These are phyloP conservation scores for Helicoverpa zea DNA, from an alignment of 1,140 invertebrate genomes.

Conservation along the genomic window DNA sequence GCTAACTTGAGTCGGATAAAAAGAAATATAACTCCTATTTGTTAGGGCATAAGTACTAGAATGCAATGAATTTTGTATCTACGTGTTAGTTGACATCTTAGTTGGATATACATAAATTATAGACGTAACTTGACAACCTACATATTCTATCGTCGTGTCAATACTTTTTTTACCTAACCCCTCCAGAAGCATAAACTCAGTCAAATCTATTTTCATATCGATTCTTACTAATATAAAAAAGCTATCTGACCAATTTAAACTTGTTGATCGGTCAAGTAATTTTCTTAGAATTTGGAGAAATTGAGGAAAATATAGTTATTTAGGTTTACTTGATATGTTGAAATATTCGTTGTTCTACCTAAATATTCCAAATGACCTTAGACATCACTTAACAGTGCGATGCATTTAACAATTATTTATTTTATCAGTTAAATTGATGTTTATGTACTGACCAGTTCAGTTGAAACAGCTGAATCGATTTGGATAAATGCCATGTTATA, in stretches of 20 bases:
- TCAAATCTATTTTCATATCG: too few species aligned
- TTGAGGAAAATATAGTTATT: neutral
- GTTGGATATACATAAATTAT: too few species aligned
- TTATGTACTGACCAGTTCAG: slow-evolving; percentile 25
- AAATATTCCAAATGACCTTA: neutral
- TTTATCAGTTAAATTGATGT: slow-evolving; percentile 4
- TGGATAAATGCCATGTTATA: slow-evolving; percentile 35
- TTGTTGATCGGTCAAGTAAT: too few species aligned
- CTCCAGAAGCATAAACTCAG: too few species aligned
- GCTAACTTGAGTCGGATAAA: neutral
- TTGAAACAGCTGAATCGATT: slow-evolving; percentile 20
- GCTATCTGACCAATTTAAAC: too few species aligned
- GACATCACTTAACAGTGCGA: neutral
- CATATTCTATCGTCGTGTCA: too few species aligned
- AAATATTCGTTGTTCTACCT: neutral
- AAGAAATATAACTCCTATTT: neutral
- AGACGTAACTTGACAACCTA: too few species aligned
- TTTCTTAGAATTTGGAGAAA: neutral
- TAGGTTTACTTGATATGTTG: too few species aligned
- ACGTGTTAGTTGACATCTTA: neutral
- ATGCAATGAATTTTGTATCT: neutral
- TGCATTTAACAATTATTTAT: slow-evolving; percentile 14
- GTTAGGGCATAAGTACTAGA: neutral
- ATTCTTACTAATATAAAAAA: too few species aligned
- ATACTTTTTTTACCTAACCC: too few species aligned